phyloP scores from a whole-genome alignment of 1,140 invertebrate genomes.

The Lucilia cuprina region DNA sequence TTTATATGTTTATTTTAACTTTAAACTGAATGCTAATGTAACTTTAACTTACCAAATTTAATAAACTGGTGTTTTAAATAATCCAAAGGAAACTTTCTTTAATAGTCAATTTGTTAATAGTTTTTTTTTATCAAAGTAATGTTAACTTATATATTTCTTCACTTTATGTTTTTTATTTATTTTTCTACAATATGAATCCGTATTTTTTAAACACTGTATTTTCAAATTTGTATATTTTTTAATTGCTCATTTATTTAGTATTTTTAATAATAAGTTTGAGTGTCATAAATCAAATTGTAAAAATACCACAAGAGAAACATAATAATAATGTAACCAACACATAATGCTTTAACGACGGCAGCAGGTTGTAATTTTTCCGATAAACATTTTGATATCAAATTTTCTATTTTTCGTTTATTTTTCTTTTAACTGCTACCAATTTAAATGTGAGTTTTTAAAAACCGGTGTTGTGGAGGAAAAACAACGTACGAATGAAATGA shows the following conservation, averaged over 20 bases:
- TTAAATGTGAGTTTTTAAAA: not conserved
- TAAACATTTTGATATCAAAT: not conserved
- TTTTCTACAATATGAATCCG: too few species aligned
- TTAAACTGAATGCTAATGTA: not conserved
- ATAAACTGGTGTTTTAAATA: not conserved
- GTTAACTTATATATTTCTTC: not conserved
- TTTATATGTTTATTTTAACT: too few species aligned
- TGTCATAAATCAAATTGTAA: not conserved
- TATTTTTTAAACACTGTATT: too few species aligned
- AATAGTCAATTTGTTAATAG: not conserved
- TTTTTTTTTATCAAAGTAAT: not conserved
- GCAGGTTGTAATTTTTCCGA: not conserved
- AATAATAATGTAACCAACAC: not conserved
- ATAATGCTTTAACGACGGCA: not conserved
- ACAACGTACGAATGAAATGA: not conserved
- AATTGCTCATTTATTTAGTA: too few species aligned
- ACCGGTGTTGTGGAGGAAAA: not conserved
- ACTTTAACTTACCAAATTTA: not conserved
- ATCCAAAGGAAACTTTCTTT: not conserved
- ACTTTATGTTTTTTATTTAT: not conserved
- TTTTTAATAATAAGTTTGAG: not conserved
- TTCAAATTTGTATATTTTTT: too few species aligned
- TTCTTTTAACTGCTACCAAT: not conserved
- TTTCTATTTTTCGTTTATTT: not conserved
- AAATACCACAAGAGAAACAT: not conserved